These are phyloP conservation scores for Oryctolagus cuniculus DNA, from an alignment of 2,113 vertebrate species.

Conservation along the genomic window DNA sequence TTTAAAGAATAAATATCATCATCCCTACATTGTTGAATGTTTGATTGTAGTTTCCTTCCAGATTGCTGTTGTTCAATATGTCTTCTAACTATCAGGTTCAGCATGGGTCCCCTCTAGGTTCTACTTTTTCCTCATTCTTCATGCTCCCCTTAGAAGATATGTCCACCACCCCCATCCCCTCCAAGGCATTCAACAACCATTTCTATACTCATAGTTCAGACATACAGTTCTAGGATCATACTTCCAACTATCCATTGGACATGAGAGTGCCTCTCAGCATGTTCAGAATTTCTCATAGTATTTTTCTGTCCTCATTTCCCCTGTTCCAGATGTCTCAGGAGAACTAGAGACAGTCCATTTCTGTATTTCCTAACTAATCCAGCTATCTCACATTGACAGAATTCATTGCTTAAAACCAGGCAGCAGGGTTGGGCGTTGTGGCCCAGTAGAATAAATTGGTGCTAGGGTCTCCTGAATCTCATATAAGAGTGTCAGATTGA, in stretches of 20 bases:
- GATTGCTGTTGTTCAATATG: background rate
- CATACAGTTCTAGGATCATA: background rate
- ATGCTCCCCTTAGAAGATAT: background rate
- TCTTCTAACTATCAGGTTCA: background rate
- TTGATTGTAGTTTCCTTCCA: constrained; percentile 46
- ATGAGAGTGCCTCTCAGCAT: background rate
- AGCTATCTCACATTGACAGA: background rate
- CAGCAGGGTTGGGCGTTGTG: background rate
- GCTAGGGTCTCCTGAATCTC: too few species aligned
- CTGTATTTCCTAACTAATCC: background rate
- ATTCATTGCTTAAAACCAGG: background rate
- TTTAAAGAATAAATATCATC: constrained; percentile 66
- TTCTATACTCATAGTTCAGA: background rate
- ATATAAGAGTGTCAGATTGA: too few species aligned
- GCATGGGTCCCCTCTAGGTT: background rate
- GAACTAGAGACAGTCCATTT: background rate
- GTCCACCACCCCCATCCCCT: background rate
- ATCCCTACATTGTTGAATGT: background rate
- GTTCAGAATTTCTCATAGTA: background rate
- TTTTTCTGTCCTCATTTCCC: background rate
- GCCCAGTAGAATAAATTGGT: too few species aligned
- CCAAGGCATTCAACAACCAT: background rate
- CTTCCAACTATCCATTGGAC: background rate
- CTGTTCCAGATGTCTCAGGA: background rate
- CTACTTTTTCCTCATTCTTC: constrained; percentile 1